Evolutionary conservation across 2,888 invertebrate species (phyloP).

Genomic region (Ophion obscuratus): DNA sequence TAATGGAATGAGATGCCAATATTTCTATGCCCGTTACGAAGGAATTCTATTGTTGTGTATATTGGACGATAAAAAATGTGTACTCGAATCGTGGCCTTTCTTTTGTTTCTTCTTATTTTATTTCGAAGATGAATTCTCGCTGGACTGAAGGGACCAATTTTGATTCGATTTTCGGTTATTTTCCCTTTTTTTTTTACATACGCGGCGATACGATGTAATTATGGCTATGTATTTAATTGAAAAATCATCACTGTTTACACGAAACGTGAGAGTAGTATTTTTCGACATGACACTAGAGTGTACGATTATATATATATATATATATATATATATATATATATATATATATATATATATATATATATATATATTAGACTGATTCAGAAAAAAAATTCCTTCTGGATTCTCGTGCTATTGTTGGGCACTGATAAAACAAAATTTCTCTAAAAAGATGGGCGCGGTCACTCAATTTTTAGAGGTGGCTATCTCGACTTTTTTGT

Average conservation of each 20-base stretch:
- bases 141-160: constrained; percentile 17
- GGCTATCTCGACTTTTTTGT: too few relatives aligned
- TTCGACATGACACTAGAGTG: constrained; percentile 69
- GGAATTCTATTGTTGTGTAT: background rate
- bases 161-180: background rate
- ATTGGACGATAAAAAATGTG: background rate
- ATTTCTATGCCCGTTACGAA: background rate
- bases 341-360: too few relatives aligned
- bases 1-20: too few relatives aligned
- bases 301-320: constrained; percentile 15
- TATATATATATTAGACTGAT: too few relatives aligned
- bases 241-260: constrained; percentile 31
- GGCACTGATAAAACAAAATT: too few relatives aligned
- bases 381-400: too few relatives aligned
- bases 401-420: too few relatives aligned
- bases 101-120: background rate
- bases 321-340: too few relatives aligned
- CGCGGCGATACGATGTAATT: constrained; percentile 47
- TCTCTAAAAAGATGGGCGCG: too few relatives aligned
- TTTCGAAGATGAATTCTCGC: constrained; percentile 3
- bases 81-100: constrained; percentile 6
- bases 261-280: constrained; percentile 58
- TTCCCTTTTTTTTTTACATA: constrained; percentile 9
- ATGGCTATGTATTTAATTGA: constrained; percentile 65
- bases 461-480: too few relatives aligned